These are phyloP conservation scores for Spheniscus mendiculus DNA, from an alignment of 2,113 vertebrate genomes.

Conservation along the genomic window DNA sequence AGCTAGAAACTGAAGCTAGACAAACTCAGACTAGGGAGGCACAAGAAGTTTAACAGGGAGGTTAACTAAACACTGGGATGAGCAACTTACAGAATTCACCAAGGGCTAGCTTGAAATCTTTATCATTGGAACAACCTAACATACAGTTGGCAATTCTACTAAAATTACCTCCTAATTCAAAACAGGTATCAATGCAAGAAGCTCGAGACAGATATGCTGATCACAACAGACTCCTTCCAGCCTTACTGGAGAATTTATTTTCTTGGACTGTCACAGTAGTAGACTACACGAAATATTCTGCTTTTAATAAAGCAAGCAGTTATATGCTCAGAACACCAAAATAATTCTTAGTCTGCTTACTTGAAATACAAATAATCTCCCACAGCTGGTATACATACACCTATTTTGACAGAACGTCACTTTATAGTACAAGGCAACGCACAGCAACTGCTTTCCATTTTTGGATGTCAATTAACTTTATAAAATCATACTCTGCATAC, in stretches of 20 bases:
- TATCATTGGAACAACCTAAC: background rate
- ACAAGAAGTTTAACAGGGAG: background rate
- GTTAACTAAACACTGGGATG: background rate
- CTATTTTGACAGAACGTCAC: background rate
- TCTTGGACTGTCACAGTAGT: background rate
- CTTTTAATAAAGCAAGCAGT: background rate
- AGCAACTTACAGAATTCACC: fast-evolving
- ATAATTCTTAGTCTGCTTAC: background rate
- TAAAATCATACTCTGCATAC: background rate
- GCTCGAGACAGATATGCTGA: background rate
- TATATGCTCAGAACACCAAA: background rate
- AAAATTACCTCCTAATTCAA: background rate
- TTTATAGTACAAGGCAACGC: fast-evolving
- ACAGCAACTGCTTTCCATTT: background rate
- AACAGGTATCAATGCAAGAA: background rate
- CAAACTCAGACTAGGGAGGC: background rate
- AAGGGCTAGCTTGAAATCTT: background rate
- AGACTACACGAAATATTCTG: background rate
- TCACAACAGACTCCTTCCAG: background rate
- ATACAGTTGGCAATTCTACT: background rate
- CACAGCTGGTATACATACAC: fast-evolving
- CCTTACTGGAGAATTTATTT: background rate
- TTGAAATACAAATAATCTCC: background rate
- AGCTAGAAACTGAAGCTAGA: background rate
- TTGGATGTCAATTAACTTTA: too few species aligned